A percentile compares a stretch with the other conserved stretches of the same genome.
Conservation (phyloP, 2,113 vertebrate genomes). For the Nycticebus coucang region DNA sequence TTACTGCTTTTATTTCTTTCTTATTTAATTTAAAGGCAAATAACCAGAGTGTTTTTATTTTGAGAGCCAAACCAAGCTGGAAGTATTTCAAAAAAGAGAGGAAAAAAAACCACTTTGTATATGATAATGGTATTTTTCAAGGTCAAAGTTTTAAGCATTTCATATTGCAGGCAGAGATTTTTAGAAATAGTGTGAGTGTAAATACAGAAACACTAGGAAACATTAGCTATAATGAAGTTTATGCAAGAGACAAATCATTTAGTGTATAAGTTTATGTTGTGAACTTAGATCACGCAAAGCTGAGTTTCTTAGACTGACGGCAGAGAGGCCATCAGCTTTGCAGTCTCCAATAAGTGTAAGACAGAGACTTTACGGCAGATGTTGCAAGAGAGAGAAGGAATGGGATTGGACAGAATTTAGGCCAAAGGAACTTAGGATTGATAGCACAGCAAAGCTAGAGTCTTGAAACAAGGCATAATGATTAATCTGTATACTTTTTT, state of each 20-base stretch:
- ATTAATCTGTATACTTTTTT: neutral
- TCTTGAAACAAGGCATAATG: neutral
- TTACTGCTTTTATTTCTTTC: slow-evolving; percentile 37
- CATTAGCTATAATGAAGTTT: neutral
- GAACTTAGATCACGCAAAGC: neutral
- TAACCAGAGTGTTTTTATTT: slow-evolving; percentile 77
- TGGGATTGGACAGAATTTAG: neutral
- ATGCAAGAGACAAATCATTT: neutral
- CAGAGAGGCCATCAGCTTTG: neutral
- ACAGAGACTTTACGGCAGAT: neutral
- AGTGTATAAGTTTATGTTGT: neutral
- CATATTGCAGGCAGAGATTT: neutral
- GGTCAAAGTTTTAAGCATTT: slow-evolving; percentile 57
- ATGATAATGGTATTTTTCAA: slow-evolving; percentile 75
- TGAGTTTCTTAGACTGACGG: neutral
- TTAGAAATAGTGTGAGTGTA: neutral
- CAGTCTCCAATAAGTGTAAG: neutral
- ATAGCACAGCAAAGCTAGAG: neutral
- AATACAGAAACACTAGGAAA: neutral
- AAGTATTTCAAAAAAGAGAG: slow-evolving; percentile 50
- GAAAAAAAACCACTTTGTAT: neutral
- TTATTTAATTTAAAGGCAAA: slow-evolving; percentile 77
- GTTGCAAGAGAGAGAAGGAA: neutral
- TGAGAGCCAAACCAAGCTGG: slow-evolving; percentile 71
- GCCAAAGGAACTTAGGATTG: neutral